Evolutionary conservation across 1,140 invertebrate genomes (phyloP).

Genomic region (Drosophila saltans): DNA sequence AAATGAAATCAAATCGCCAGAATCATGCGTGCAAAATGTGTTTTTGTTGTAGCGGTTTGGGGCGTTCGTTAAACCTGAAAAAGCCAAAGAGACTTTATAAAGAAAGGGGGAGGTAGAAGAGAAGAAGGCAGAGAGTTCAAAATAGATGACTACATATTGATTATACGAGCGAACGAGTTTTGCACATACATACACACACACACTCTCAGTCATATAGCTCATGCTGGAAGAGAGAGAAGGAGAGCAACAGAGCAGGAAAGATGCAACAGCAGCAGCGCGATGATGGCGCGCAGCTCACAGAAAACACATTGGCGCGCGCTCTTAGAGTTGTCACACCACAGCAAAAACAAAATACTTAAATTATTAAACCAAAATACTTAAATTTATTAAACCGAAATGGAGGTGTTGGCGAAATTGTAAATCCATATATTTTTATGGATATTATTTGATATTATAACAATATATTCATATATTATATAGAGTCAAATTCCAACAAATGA

Average conservation of each 20-base stretch:
- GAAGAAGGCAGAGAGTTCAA: constrained; percentile 34
- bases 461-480: no score
- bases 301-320: neutral
- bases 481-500: no score
- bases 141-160: constrained; percentile 74
- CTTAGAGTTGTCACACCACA: constrained; percentile 32
- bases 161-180: constrained; percentile 77
- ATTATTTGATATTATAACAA: no score
- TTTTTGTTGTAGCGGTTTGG: constrained; percentile 16
- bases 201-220: constrained; percentile 6
- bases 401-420: no score
- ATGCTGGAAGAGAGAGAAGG: neutral
- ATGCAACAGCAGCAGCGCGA: neutral
- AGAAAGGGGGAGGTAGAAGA: neutral
- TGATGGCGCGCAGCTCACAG: constrained; percentile 5
- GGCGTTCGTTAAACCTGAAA: constrained; percentile 45
- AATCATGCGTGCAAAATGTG: constrained; percentile 62
- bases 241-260: neutral
- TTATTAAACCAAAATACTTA: no score
- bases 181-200: constrained; percentile 35
- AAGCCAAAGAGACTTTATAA: constrained; percentile 2
- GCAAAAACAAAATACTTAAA: no score
- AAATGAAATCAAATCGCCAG: constrained; percentile 46
- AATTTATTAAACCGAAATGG: no score
- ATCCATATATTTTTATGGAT: no score